A percentile compares a stretch with the other conserved stretches of the same genome.
These are phyloP conservation scores for Rhagium mordax DNA, from an alignment of 2,888 invertebrate genomes.

Conservation along the genomic window DNA sequence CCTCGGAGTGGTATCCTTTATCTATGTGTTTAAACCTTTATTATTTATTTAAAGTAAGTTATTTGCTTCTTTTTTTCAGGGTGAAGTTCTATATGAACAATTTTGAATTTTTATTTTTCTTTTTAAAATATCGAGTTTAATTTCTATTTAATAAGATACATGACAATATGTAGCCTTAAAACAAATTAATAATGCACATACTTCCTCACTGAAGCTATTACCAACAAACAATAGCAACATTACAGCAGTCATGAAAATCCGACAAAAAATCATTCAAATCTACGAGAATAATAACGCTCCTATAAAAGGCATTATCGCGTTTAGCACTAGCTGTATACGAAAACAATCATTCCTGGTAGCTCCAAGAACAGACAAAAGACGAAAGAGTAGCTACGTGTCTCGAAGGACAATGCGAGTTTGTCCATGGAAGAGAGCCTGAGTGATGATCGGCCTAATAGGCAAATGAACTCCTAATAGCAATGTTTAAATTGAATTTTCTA, in stretches of 20 bases:
- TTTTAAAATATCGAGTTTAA: too few relatives aligned
- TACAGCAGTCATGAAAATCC: neutral
- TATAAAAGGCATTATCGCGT: slow-evolving; percentile 13
- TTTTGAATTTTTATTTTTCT: too few relatives aligned
- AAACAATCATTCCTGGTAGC: slow-evolving; percentile 23
- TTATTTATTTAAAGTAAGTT: too few relatives aligned
- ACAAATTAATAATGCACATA: neutral
- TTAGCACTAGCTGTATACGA: neutral
- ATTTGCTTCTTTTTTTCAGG: too few relatives aligned
- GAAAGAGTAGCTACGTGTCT: slow-evolving; percentile 41
- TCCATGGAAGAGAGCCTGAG: slow-evolving; percentile 44
- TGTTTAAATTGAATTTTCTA: slow-evolving; percentile 66
- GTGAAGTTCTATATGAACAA: too few relatives aligned
- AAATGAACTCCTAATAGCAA: slow-evolving; percentile 63
- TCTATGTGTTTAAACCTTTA: too few relatives aligned
- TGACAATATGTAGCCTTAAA: too few relatives aligned
- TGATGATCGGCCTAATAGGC: slow-evolving; percentile 60
- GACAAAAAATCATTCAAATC: neutral
- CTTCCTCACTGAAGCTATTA: slow-evolving; percentile 32
- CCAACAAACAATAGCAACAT: neutral
- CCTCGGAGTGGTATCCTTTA: too few relatives aligned
- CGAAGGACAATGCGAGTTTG: slow-evolving; percentile 48
- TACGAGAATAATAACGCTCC: neutral
- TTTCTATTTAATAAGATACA: too few relatives aligned
- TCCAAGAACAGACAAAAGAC: slow-evolving; percentile 27